Percentiles rank a stretch among this genome's conserved stretches.
These are phyloP conservation scores for Popillia japonica DNA, from an alignment of 1,140 invertebrate genomes.

Conservation along the genomic window DNA sequence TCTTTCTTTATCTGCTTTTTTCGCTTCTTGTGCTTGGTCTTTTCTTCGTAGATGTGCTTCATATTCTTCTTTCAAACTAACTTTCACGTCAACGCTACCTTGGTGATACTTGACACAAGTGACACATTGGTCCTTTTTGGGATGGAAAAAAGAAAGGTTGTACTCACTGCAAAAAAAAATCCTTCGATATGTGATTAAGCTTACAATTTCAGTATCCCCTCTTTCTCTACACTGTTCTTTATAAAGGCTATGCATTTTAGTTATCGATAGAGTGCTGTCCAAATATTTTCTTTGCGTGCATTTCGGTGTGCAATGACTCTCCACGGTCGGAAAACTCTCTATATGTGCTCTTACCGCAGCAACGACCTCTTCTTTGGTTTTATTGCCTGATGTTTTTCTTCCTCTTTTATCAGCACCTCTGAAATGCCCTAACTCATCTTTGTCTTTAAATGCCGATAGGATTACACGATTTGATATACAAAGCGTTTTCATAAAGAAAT, in stretches of 20 bases:
- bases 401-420: neutral
- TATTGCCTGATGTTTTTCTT: conserved; percentile 19
- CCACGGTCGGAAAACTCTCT: neutral
- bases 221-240: neutral
- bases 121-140: neutral
- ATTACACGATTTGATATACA: conserved; percentile 17
- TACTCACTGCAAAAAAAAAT: neutral
- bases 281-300: neutral
- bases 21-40: neutral
- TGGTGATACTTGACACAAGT: neutral
- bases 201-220: neutral
- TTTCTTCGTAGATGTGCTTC: neutral
- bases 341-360: conserved; percentile 10
- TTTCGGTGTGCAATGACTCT: neutral
- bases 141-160: neutral
- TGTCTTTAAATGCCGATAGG: neutral
- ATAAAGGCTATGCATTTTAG: neutral
- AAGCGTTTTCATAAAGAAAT: conserved; percentile 19
- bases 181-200: neutral
- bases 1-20: conserved; percentile 15
- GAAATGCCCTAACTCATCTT: conserved; percentile 1
- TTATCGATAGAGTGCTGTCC: neutral
- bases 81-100: neutral
- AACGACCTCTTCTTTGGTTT: conserved; percentile 14
- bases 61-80: neutral